Percentiles rank a stretch among this genome's conserved stretches.
These are phyloP conservation scores for Tragelaphus buxtoni DNA, from an alignment of 2,113 vertebrate species.

Conservation along the genomic window DNA sequence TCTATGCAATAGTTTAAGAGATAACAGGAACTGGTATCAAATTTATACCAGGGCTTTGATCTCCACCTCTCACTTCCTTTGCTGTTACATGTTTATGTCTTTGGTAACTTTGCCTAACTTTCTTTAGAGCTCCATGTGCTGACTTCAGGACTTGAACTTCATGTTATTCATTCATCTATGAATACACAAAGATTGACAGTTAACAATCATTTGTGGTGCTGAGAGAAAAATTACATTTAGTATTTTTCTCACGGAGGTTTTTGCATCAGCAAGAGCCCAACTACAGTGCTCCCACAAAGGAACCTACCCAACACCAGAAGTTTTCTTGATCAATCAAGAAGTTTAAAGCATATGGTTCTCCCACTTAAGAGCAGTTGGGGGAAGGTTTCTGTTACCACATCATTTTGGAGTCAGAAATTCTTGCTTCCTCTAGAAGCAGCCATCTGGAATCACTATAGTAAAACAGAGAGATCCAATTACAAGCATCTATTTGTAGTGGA, in stretches of 20 bases:
- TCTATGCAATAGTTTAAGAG: background rate
- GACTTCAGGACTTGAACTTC: background rate
- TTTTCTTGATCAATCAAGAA: conserved; percentile 15
- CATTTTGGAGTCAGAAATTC: conserved; percentile 45
- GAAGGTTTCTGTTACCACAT: background rate
- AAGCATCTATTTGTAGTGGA: conserved; percentile 16
- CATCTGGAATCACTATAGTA: conserved; percentile 51
- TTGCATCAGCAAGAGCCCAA: background rate
- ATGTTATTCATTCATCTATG: background rate
- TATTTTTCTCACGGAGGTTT: background rate
- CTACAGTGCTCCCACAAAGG: background rate
- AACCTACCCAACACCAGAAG: background rate
- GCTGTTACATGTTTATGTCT: background rate
- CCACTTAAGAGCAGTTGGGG: background rate
- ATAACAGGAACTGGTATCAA: background rate
- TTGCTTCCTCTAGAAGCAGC: conserved; percentile 52
- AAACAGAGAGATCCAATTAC: conserved; percentile 42
- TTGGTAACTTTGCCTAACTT: background rate
- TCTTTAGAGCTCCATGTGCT: background rate
- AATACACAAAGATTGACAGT: background rate
- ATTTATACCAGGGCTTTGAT: background rate
- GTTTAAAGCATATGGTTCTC: background rate
- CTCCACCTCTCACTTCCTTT: background rate
- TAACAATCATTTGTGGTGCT: background rate
- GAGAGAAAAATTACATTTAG: background rate